Base-by-base conservation (phyloP, 2,888 invertebrate species). In the Bombylius discolor region DNA sequence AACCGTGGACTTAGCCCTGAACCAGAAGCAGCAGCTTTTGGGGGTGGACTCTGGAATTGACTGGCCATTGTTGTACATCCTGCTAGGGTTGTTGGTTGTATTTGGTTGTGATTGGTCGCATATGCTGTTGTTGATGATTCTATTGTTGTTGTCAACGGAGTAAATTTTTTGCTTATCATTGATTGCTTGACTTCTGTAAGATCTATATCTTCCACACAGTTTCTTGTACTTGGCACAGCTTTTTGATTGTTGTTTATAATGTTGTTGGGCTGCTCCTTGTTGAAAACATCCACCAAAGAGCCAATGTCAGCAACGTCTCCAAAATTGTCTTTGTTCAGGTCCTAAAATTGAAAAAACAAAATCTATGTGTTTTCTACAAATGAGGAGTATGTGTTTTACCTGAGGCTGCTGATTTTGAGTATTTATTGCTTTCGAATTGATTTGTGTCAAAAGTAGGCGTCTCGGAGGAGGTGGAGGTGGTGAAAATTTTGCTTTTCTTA, bases 1-100 rank as follows among this genome's bases (percentile, higher is more conserved):
- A 81, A 79, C 64, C 81, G 80, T 67, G 82, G 81, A 73, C 78
- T 81, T 77, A 82, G 78, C 59, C 69, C 70, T 67, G 69, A 71
- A 60, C 70, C 72, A 71, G 59, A 61, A 34, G 52, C 64, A 59
- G 62, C 65, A 63, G 44, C 54, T 62, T 60, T 56, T 56, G 52
- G 54, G 23, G 57, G 53, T 47, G 56, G 56, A 51, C 57, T 56
- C 55, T 36, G 51, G 49, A 53, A 55, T 39, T 46, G 55, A 53
- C 57, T 62, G 59, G 62, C 63, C 65, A 60, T 67, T 55, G 61
- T 55, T 56, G 36, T 51, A 47, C 46, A 46, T 49, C 44, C 39
- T 42, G 39, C 53, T 5, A 11, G 2, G 11, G 23, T 49, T 51
- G 48, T 32, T 51, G 47, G 42, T 14, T 47, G 42, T 42, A n/a